Evolutionary conservation across 2,888 invertebrate genomes (phyloP), one percentile per base, ranked within the genome.

Genomic region (Torymus aiolomorphi): DNA sequence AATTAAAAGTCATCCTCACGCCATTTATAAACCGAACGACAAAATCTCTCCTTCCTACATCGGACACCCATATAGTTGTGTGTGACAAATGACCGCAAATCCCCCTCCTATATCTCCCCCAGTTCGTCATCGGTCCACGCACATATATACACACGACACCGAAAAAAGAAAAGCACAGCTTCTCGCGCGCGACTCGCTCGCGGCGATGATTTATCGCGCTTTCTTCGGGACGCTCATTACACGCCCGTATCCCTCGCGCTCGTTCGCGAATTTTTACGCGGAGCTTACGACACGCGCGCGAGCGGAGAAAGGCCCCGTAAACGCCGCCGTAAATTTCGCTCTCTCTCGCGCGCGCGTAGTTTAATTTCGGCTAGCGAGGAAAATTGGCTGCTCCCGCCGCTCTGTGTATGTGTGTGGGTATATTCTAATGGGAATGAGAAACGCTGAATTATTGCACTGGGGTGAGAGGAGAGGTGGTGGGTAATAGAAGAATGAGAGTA

Each of bases 261-360:
- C 49, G 61, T 61, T 71, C 51, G 71, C 51, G 49, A 61, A 71
- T 61, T 61, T 61, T 71, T 61, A 61, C 49, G 61, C 12, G 16
- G n/a, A 8, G 42, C 71, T 71, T 71, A 71, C 71, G 71, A 71
- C 71, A 71, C 16, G 12, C 20, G 18, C n/a, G 11, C 54, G 57
- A 13, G 10, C 51, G 71, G 59, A 61, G 71, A 71, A 71, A 71
- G 71, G 61, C 71, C 59, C 61, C 71, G 71, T 71, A 71, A 71
- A 71, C 61, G 71, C 61, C 61, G 61, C 61, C 71, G 61, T 71
- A 42, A 42, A 42, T 42, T 42, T 42, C 42, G 5, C 42, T 42
- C 42, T 42, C 42, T 42, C 42, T 5, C 42, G 42, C 42, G 5
- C 42, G 42, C 42, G 42, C 42, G 42, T 8, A 42, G 42, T 42